These are phyloP conservation scores for Chelonus formosanus DNA, from an alignment of 2,888 invertebrate species.

Conservation along the genomic window DNA sequence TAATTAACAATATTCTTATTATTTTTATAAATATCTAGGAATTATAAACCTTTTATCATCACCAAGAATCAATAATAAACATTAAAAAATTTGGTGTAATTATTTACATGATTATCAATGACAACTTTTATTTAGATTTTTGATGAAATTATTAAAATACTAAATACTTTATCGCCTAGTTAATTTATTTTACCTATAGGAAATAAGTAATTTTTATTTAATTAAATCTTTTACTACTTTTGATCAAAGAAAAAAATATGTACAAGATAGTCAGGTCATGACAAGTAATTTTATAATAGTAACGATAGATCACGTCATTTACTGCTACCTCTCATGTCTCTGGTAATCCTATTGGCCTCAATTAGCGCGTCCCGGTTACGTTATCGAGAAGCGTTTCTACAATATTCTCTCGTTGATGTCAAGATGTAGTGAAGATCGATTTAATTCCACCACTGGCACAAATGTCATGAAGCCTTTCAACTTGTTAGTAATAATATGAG, in stretches of 20 bases:
- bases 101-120: no score
- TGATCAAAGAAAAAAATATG: not conserved
- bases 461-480: slow-evolving; percentile 8
- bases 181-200: no score
- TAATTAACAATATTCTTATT: no score
- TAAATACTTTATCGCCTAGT: no score
- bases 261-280: slow-evolving; percentile 6
- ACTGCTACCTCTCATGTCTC: slow-evolving; percentile 26
- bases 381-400: slow-evolving; percentile 30
- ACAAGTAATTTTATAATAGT: slow-evolving; percentile 10
- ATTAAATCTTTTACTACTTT: not conserved
- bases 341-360: slow-evolving; percentile 44
- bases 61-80: no score
- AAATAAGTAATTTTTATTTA: no score
- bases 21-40: no score
- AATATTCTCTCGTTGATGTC: slow-evolving; percentile 11
- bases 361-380: slow-evolving; percentile 34
- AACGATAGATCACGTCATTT: slow-evolving; percentile 11
- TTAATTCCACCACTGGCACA: slow-evolving; percentile 22
- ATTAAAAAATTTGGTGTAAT: no score
- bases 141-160: no score
- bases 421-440: no score
- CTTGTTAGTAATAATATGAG: slow-evolving; percentile 16
- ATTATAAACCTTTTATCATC: no score
- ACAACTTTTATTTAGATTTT: no score